Evolutionary conservation across 2,797 vertebrate genomes (phyloP).

Genomic region (Distichodus sexfasciatus): DNA sequence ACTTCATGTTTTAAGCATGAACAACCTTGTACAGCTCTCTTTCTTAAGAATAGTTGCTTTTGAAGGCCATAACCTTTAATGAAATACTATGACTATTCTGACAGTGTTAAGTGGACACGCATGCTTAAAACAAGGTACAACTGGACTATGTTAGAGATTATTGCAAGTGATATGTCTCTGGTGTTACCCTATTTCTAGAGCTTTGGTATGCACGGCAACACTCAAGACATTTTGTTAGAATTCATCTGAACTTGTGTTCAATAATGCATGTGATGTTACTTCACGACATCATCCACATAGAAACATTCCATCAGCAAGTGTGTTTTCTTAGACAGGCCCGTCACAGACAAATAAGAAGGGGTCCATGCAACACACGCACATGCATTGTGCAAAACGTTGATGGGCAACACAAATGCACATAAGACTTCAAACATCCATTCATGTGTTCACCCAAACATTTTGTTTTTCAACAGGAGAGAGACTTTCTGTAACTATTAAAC

Average conservation of each 20-base stretch:
- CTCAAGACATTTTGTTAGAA: not conserved
- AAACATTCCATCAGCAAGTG: not conserved
- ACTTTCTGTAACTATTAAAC: not conserved
- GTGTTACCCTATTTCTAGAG: not conserved
- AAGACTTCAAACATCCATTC: not conserved
- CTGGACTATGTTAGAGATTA: not conserved
- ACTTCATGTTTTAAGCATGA: slow-evolving; percentile 2
- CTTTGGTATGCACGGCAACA: not conserved
- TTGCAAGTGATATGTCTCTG: not conserved
- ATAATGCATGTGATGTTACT: not conserved
- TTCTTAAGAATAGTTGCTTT: too few species aligned
- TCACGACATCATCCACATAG: not conserved
- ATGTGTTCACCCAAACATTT: not conserved
- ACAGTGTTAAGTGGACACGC: not conserved
- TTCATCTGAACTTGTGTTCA: not conserved
- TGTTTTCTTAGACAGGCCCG: not conserved
- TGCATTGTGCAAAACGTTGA: slow-evolving; percentile 19
- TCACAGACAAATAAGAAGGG: slow-evolving; percentile 26
- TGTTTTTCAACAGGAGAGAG: not conserved
- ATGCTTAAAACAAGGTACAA: slow-evolving; percentile 5
- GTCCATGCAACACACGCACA: slow-evolving; percentile 33
- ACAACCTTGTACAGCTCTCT: not conserved
- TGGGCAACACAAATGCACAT: not conserved
- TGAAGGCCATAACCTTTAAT: not conserved
- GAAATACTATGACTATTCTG: not conserved